Evolutionary conservation across 2,888 invertebrate genomes (phyloP), one percentile per base, ranked within the genome.

Genomic region (Steinernema hermaphroditum): DNA sequence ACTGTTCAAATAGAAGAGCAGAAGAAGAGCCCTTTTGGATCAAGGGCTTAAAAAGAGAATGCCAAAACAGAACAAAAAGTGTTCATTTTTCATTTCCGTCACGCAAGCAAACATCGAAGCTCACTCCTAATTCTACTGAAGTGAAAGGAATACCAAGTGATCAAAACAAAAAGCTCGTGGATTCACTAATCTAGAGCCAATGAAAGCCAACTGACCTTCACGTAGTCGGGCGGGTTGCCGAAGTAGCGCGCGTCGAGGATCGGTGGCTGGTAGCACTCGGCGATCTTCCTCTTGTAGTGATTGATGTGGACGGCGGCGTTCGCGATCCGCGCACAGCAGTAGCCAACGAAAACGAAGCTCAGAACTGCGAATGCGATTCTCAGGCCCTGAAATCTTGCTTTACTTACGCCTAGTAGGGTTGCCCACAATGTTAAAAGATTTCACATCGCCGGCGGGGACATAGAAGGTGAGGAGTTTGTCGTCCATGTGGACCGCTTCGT

Each of bases 211-310:
- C 12, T 62, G 2, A 62, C 62, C 62, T 62, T 62, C 9, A 62
- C 62, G 29, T 62, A 62, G 29, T 29, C 62, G 29, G 62, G 62
- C 34, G 62, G 32, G n/a, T 62, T 62, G 27, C 2, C 29, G 62
- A 62, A 62, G 34, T 62, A 62, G 1, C 32, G 29, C 6, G 14
- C 62, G 32, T 62, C 62, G 14, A 62, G 29, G 14, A 62, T 32
- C 1, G 62, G 62, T 32, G 62, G 62, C 62, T 62, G 62, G 62
- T 62, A 62, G 62, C 62, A 29, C n/a, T 62, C 62, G 32, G 12
- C 16, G 62, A 62, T 24, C 32, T 62, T 62, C 62, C n/a, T 62
- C 29, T 29, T 24, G 62, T 62, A 62, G 62, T 62, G 62, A 2
- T 22, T 2, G 12, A 50, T 50, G 50, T 50, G 19, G 22, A 50